Conservation (phyloP, 2,888 invertebrate species). For the Alviniconcha strummeri region DNA sequence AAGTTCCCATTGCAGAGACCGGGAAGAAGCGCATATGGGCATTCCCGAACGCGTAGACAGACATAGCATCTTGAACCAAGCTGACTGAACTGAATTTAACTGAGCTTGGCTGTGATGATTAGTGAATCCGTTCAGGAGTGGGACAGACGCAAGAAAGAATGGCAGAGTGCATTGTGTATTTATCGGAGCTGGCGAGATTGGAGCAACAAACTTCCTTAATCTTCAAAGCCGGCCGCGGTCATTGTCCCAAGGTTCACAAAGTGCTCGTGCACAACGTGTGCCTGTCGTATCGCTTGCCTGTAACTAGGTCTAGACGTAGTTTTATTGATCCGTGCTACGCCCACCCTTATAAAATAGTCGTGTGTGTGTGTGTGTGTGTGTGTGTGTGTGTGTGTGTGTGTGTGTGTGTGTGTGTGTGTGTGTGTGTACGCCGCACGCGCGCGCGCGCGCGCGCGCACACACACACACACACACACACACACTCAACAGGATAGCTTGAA, state of each 20-base stretch:
- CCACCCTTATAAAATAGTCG: not conserved
- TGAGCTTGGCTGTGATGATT: too few relatives aligned
- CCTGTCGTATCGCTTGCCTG: not conserved
- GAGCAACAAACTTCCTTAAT: not conserved
- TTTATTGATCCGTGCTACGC: too few relatives aligned
- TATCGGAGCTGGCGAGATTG: not conserved
- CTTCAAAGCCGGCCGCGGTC: not conserved
- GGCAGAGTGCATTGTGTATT: not conserved
- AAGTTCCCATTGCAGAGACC: too few relatives aligned
- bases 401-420: slow-evolving; percentile 15
- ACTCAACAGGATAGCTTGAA: not conserved
- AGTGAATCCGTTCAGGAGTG: too few relatives aligned
- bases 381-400: slow-evolving; percentile 15
- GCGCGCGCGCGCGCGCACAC: not conserved
- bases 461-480: not conserved
- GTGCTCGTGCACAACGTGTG: not conserved
- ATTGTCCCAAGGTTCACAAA: not conserved
- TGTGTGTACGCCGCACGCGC: not conserved
- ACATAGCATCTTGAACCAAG: too few relatives aligned
- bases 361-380: slow-evolving; percentile 15
- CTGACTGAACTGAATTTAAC: too few relatives aligned
- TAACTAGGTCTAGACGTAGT: too few relatives aligned
- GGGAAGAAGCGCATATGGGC: too few relatives aligned
- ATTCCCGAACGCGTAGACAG: too few relatives aligned
- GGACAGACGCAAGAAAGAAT: too few relatives aligned